Percentiles rank a stretch among this genome's conserved stretches.
phyloP scores from a whole-genome alignment of 2,113 vertebrate genomes.

The Carassius gibelio region DNA sequence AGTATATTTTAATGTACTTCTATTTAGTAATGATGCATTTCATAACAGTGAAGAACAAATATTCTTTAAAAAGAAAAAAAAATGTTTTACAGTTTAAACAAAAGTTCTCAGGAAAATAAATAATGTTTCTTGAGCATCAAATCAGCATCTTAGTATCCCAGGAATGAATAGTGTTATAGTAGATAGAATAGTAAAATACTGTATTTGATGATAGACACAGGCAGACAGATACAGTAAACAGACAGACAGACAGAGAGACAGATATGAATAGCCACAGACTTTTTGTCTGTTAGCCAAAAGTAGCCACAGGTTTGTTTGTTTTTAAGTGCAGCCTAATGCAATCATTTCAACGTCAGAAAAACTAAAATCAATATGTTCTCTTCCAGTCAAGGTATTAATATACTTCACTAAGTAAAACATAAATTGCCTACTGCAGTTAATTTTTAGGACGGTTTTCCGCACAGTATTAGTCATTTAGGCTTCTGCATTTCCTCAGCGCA shows the following conservation, averaged over 20 bases:
- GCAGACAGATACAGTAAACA: no score
- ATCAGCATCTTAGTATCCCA: neutral
- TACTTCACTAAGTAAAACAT: conserved; percentile 37
- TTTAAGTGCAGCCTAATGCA: neutral
- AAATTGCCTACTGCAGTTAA: conserved; percentile 30
- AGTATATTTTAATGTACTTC: neutral
- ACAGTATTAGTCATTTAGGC: conserved; percentile 49
- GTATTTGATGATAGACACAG: no score
- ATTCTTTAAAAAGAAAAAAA: neutral
- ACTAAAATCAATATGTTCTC: conserved; percentile 28
- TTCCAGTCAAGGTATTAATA: conserved; percentile 19
- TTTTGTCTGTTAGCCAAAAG: neutral
- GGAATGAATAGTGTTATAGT: no score
- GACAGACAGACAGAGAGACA: no score
- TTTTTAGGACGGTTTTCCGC: conserved; percentile 36
- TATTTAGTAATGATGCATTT: neutral
- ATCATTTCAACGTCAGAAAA: conserved; percentile 21
- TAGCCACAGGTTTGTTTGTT: neutral
- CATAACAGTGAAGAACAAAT: neutral
- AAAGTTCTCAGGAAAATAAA: neutral
- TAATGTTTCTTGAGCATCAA: neutral
- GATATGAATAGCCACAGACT: neutral
- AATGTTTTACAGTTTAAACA: no score
- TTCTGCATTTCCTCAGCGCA: conserved; percentile 42
- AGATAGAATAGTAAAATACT: no score